These are phyloP conservation scores for Hirudinaria manillensis DNA, from an alignment of 2,888 invertebrate genomes.

Conservation along the genomic window DNA sequence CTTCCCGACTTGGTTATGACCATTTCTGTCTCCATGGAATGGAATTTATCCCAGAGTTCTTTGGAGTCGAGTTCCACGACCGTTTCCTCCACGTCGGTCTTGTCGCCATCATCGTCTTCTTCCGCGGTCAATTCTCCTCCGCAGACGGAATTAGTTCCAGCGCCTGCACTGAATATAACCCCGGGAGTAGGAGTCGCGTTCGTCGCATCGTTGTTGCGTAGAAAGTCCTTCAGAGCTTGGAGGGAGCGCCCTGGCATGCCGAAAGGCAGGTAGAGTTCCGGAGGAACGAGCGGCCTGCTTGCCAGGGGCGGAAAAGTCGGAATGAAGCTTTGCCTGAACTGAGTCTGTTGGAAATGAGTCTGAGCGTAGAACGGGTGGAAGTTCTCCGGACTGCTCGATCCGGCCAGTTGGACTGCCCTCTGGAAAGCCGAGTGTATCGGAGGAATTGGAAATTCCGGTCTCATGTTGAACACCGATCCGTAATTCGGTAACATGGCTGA, in stretches of 20 bases:
- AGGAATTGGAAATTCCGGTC: neutral
- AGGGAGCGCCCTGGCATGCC: conserved; percentile 25
- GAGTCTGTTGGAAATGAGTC: neutral
- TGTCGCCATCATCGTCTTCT: conserved; percentile 81
- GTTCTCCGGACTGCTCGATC: neutral
- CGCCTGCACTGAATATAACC: neutral
- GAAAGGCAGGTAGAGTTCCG: conserved; percentile 18
- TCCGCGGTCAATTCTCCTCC: conserved; percentile 46
- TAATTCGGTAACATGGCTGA: neutral
- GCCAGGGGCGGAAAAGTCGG: conserved; percentile 2
- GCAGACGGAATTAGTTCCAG: neutral
- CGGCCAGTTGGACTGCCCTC: conserved; percentile 20
- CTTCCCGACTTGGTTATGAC: conserved; percentile 58
- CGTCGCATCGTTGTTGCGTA: conserved; percentile 23
- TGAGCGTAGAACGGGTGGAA: neutral
- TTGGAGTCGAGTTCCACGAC: conserved; percentile 72
- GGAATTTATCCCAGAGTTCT: conserved; percentile 56
- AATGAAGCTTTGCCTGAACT: neutral
- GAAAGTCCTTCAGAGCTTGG: conserved; percentile 27
- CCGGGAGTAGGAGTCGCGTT: neutral
- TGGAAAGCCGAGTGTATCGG: conserved; percentile 25
- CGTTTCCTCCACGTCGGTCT: conserved; percentile 97
- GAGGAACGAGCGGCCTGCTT: conserved; percentile 15
- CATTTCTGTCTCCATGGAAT: conserved; percentile 56
- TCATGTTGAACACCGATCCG: conserved; percentile 10